Base-by-base conservation (phyloP, 2,888 invertebrate genomes). In the Tetanocera ferruginea region DNA sequence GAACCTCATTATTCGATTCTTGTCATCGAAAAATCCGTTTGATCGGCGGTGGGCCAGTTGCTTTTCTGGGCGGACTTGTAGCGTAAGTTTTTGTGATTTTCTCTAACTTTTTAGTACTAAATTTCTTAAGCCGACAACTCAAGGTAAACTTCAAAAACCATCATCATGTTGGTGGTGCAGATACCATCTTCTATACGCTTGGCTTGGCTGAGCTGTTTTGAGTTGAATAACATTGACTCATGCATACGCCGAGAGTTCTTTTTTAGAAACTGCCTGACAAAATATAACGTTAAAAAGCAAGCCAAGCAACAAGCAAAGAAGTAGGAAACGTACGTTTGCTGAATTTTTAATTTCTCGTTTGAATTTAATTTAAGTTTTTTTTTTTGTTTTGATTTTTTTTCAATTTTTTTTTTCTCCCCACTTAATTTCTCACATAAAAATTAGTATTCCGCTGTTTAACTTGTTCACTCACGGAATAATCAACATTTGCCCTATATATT, bases 21-120 rank as follows among this genome's bases (percentile, higher is more conserved):
- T 94, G 94, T 89, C 94, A 94, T 90, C 91, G 93, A 88, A 94
- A 94, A 91, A 93, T 94, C 87, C 91, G 94, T 83, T 91, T 94
- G 86, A 93, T 94, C 88, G 93, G 94, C 84, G 93, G 93, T 80
- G 93, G 92, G 77, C 93, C 93, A 62, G 93, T 93, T 82, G 93
- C 93, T 83, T 93, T 93, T 88, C 90, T 93, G 82, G 93, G 93
- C 86, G 94, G 94, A 86, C 91, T 94, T 86, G 94, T 94, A 88
- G 93, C 94, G 94, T 94, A 92, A 94, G 94, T 92, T 84, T 80
- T 55, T 62, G 69, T 11, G 62, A 76, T 51, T 55, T 51, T 25
- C 60, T 28, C 23, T 28, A 28, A 31, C 11, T 14, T 43, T 43
- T 43, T 11, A 43, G 43, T 14, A 43, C 11, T 11, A 43, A 43